Percentiles rank a stretch among this genome's conserved stretches.
Evolutionary conservation across 1,140 invertebrate genomes (phyloP).

Genomic region (Drosophila novamexicana): DNA sequence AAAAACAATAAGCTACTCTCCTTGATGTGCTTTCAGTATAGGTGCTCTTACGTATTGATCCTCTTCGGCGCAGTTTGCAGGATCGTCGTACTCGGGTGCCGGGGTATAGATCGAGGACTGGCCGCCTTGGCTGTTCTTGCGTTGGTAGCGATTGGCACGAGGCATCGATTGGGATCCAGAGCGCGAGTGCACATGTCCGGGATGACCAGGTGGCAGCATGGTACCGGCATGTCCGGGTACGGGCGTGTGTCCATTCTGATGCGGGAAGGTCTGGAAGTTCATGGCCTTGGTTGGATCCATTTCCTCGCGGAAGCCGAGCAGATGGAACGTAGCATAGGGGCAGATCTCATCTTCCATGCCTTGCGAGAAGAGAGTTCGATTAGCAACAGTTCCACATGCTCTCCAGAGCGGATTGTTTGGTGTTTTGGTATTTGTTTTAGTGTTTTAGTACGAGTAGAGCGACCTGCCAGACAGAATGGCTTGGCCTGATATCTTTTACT

Average conservation of each 20-base stretch:
- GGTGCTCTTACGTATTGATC: constrained; percentile 89
- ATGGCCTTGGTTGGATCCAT: constrained; percentile 95
- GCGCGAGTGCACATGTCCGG: constrained; percentile 91
- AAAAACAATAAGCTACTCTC: background rate
- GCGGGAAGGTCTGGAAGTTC: constrained; percentile 95
- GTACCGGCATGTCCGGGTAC: constrained; percentile 89
- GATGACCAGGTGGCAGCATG: constrained; percentile 89
- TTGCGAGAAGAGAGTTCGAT: constrained; percentile 71
- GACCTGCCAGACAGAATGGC: constrained; percentile 8
- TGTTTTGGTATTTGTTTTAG: constrained; percentile 57
- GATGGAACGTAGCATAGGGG: constrained; percentile 96
- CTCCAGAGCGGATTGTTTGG: background rate
- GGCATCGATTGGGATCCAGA: constrained; percentile 95
- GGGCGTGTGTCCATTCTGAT: constrained; percentile 88
- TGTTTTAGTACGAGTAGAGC: constrained; percentile 63
- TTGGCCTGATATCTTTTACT: constrained; percentile 22
- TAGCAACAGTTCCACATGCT: constrained; percentile 3
- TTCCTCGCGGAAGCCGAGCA: constrained; percentile 96
- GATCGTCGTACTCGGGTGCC: constrained; percentile 94
- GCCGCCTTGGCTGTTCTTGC: constrained; percentile 88
- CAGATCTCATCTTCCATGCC: constrained; percentile 97
- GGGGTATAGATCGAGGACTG: constrained; percentile 90
- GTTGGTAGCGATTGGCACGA: constrained; percentile 89
- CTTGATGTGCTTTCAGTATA: background rate
- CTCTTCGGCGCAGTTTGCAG: constrained; percentile 94